phyloP scores from a whole-genome alignment of 2,888 invertebrate species.

The Idaea aversata region DNA sequence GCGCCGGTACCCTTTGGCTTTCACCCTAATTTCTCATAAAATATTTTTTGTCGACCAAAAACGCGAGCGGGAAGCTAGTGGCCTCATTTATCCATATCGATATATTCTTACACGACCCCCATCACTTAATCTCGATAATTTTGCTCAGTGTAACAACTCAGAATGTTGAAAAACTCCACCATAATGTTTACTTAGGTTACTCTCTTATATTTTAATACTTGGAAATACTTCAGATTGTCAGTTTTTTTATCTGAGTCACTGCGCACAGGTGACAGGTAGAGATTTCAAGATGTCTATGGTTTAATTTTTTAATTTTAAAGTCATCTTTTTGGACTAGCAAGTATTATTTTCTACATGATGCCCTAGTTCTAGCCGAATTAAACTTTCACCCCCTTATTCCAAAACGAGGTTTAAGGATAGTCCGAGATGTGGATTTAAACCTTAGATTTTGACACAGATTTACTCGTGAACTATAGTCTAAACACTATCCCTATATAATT shows the following conservation, averaged over 20 bases:
- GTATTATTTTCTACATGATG: too few relatives aligned
- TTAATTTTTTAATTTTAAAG: not conserved
- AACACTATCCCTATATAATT: too few relatives aligned
- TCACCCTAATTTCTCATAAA: too few relatives aligned
- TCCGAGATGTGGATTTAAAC: too few relatives aligned
- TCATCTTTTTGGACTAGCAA: not conserved
- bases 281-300: not conserved
- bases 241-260: not conserved
- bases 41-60: too few relatives aligned
- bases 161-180: not conserved
- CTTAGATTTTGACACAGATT: too few relatives aligned
- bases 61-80: too few relatives aligned
- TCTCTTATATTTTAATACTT: not conserved
- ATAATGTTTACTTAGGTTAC: not conserved
- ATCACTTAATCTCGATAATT: constrained; percentile 2
- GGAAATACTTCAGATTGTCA: not conserved
- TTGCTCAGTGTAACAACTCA: not conserved
- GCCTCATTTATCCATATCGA: not conserved
- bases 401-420: too few relatives aligned
- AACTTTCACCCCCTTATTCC: too few relatives aligned
- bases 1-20: too few relatives aligned
- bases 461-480: too few relatives aligned
- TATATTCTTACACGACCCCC: not conserved
- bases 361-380: too few relatives aligned
- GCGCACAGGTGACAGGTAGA: not conserved